Conservation (phyloP, 2,888 invertebrate species). For the Cerastis rubricosa region DNA sequence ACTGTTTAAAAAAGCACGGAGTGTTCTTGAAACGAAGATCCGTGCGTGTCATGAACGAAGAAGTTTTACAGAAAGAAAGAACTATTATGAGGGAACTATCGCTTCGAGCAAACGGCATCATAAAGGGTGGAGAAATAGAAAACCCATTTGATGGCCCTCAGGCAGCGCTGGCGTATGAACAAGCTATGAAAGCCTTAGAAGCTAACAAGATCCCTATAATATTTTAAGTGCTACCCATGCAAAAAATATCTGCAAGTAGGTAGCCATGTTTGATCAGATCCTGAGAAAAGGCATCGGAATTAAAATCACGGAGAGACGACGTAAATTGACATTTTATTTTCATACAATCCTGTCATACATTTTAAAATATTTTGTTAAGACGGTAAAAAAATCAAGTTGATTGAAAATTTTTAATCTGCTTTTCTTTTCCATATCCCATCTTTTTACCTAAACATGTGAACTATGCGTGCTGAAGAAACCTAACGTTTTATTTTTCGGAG, state of each 20-base stretch:
- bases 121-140: slow-evolving; percentile 71
- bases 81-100: slow-evolving; percentile 77
- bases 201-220: slow-evolving; percentile 70
- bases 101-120: slow-evolving; percentile 71
- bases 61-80: slow-evolving; percentile 77
- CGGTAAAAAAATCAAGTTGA: background rate
- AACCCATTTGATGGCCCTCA: slow-evolving; percentile 79
- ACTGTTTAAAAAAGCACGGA: slow-evolving; percentile 85
- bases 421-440: background rate
- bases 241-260: background rate
- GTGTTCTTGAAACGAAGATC: slow-evolving; percentile 79
- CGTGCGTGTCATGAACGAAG: slow-evolving; percentile 81
- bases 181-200: slow-evolving; percentile 75
- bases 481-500: background rate
- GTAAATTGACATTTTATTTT: background rate
- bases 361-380: too few species aligned
- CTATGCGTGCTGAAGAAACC: background rate
- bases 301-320: background rate
- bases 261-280: background rate
- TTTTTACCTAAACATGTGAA: background rate
- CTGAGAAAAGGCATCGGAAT: background rate
- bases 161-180: slow-evolving; percentile 75
- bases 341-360: background rate
- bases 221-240: slow-evolving; percentile 35
- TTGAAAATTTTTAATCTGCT: slow-evolving; percentile 12